phyloP scores from a whole-genome alignment of 2,888 invertebrate genomes.

The Meloe dianella region DNA sequence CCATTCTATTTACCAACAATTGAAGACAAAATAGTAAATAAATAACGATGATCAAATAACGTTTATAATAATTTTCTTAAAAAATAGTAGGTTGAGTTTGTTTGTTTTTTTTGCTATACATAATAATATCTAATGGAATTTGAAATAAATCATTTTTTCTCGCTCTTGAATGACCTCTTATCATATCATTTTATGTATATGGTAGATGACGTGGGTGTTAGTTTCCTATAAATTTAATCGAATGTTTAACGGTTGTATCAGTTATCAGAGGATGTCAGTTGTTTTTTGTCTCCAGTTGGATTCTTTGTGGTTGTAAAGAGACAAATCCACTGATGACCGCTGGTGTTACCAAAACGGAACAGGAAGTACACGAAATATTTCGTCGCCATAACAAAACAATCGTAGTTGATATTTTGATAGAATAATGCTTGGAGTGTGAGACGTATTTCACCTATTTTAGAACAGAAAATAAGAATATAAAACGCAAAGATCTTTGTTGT shows the following conservation, averaged over 20 bases:
- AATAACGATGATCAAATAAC: neutral
- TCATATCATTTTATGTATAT: slow-evolving; percentile 18
- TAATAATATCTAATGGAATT: neutral
- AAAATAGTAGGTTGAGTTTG: neutral
- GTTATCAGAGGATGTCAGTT: slow-evolving; percentile 34
- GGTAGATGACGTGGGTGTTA: slow-evolving; percentile 29
- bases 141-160: slow-evolving; percentile 14
- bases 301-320: neutral
- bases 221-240: slow-evolving; percentile 34
- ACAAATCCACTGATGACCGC: neutral
- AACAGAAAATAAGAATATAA: too few relatives aligned
- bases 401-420: too few relatives aligned
- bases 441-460: too few relatives aligned
- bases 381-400: too few relatives aligned
- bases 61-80: neutral
- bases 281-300: neutral
- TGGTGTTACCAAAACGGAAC: neutral
- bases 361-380: neutral
- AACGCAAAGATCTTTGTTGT: too few relatives aligned
- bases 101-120: too few relatives aligned
- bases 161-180: slow-evolving; percentile 14
- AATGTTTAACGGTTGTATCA: slow-evolving; percentile 28
- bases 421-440: too few relatives aligned
- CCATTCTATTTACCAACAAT: neutral
- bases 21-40: neutral